Base-by-base conservation (phyloP, 2,113 vertebrate species). In the Alexandromys fortis region DNA sequence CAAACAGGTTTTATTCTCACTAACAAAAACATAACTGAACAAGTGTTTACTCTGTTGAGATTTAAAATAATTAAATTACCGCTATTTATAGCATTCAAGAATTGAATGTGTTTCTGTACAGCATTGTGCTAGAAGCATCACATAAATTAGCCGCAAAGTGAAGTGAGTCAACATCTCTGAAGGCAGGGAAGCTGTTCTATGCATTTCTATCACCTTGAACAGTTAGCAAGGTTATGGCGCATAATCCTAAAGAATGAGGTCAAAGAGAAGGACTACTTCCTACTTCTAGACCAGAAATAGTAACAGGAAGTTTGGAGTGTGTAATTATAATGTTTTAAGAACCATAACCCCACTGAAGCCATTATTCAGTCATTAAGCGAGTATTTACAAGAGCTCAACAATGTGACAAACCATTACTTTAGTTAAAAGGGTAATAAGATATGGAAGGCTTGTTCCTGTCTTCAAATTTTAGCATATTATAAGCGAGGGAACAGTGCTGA, bases 21-120 rank as follows among this genome's bases (percentile, higher is more conserved):
- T n/a, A 65, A 83, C 47, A 38, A 88, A 81, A 75, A 67, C 4
- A 38, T 81, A 79, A 47, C 58, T 91, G 68, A 94, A 45, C n/a
- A 94, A 79, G 19, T 86, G 55, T 89, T 88, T 45, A 49, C 65
- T 94, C 58, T 85, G 12, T 24, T 77, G 47, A 96, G 52, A 95
- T 63, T 90, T n/a, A 24, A 96, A 65, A 91, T 86, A 9, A 94
- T 95, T 96, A 55, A 2, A 81, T 94, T 49, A 72, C 70, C 79
- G 42, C 58, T 95, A 92, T 94, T 90, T 96, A 70, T 90, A 45
- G 65, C 45, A 67, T 86, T 75, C 17, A 92, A 90, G 38, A 86
- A 58, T 42, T n/a, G n/a, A 14, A 83, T 58, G 45, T 33, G 5
- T 65, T 91, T 94, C 77, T 83, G 7, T 72, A 65, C 47, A 22